Evolutionary conservation across 1,140 invertebrate species (phyloP), one percentile per base, ranked within the genome.

Genomic region (Watersipora subatra): DNA sequence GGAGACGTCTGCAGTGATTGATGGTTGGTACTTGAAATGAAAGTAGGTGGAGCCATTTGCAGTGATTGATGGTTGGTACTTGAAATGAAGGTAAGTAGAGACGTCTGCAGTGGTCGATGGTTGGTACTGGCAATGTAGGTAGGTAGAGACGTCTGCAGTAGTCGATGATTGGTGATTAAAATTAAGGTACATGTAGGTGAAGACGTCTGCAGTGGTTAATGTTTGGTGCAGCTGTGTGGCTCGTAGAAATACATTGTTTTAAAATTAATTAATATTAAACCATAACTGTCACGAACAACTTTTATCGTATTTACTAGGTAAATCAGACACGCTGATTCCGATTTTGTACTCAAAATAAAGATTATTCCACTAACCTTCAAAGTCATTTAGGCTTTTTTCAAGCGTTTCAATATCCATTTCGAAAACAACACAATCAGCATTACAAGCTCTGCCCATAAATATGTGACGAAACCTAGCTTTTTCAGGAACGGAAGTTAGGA

Each of bases 121-220:
- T 55, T 22, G 80, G 89, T 99, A 28, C 76, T 98, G 3, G 94
- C 98, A 72, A 97, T 98, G 93, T 97, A 97, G 82, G 91, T 77
- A 71, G 59, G 59, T 64, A 56, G 3, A 19, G 57, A 27, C 28
- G 19, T n/a, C n/a, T n/a, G n/a, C n/a, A n/a, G 20, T 12, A 59
- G 61, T 55, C 17, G 22, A 17, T 55, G 46, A 55, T 55, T 22
- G 46, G 46, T 55, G 46, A 17, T 55, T 22, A 55, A 22, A 55
- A 17, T 17, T 17, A 57, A 63, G 34, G 27, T 17, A 34, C 2
- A 66, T 22, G 0, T 0, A 66, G 46, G 28, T 15, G 25, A 56
- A 66, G 20, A 26, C 25, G 30, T 56, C 12, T 15, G 28, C 24
- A 25, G 27, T 2, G 19, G 0, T 56, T 7, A 65, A 28, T 30